These are phyloP conservation scores for Passerina amoena DNA, from an alignment of 2,113 vertebrate genomes.

Conservation along the genomic window DNA sequence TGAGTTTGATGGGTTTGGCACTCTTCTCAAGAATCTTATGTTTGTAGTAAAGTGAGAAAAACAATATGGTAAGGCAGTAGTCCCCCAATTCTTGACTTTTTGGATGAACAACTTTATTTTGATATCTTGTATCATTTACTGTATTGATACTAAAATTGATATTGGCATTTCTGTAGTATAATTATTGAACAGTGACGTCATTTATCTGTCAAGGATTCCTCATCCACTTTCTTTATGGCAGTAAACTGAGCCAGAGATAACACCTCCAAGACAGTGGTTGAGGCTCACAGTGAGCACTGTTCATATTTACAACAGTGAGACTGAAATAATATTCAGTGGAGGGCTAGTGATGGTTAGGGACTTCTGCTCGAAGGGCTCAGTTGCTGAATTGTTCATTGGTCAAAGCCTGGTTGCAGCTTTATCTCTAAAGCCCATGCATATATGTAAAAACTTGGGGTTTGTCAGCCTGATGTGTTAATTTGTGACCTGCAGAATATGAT, in stretches of 20 bases:
- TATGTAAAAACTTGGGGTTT: background rate
- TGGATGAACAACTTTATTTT: background rate
- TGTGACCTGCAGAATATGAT: background rate
- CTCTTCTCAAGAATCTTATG: background rate
- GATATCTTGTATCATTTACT: background rate
- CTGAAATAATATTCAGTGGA: background rate
- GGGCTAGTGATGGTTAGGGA: background rate
- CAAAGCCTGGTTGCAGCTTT: background rate
- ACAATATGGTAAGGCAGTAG: accelerated
- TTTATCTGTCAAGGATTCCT: background rate
- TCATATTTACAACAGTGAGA: background rate
- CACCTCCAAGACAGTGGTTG: background rate
- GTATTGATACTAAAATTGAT: background rate
- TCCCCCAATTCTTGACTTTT: background rate
- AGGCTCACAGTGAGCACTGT: background rate
- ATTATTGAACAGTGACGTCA: background rate
- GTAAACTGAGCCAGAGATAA: background rate
- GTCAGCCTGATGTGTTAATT: background rate
- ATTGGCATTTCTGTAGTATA: background rate
- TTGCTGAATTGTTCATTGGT: background rate
- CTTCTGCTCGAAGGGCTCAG: background rate
- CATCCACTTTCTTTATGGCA: background rate
- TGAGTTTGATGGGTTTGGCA: background rate
- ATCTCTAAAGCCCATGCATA: background rate
- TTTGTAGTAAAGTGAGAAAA: background rate